Conservation (phyloP, 1,140 invertebrate genomes). For the Leptoteleia sp. region DNA sequence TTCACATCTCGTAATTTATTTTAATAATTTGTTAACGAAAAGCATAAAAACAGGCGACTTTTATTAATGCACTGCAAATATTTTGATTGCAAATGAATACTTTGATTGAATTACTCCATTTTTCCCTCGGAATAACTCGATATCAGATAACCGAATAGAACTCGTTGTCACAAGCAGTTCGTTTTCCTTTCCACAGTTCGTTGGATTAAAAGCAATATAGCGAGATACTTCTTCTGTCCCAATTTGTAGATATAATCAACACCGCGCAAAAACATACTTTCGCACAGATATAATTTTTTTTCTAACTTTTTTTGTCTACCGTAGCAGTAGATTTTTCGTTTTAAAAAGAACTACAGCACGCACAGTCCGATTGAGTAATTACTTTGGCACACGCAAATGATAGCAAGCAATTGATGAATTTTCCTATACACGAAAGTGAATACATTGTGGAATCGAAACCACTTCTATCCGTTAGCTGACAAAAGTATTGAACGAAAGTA, state of each 20-base stretch:
- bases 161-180: constrained; percentile 23
- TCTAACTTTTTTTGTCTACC: not conserved
- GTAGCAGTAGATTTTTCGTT: not conserved
- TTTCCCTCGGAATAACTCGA: constrained; percentile 10
- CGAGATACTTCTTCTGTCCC: constrained; percentile 14
- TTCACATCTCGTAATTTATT: not conserved
- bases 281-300: constrained; percentile 6
- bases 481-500: no score
- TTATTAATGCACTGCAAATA: no score
- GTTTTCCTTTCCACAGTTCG: constrained; percentile 20
- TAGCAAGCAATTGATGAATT: no score
- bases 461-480: no score
- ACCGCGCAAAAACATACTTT: constrained; percentile 8
- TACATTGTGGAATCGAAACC: no score
- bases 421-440: no score
- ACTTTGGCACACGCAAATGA: no score
- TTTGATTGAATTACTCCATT: constrained; percentile 5
- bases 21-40: no score
- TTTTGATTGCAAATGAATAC: constrained; percentile 9
- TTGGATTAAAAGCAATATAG: constrained; percentile 13
- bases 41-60: no score
- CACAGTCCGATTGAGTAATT: no score
- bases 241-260: constrained; percentile 6
- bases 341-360: not conserved
- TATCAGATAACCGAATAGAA: constrained; percentile 9